Evolutionary conservation across 2,888 invertebrate genomes (phyloP).

Genomic region (Polia nebulosa): DNA sequence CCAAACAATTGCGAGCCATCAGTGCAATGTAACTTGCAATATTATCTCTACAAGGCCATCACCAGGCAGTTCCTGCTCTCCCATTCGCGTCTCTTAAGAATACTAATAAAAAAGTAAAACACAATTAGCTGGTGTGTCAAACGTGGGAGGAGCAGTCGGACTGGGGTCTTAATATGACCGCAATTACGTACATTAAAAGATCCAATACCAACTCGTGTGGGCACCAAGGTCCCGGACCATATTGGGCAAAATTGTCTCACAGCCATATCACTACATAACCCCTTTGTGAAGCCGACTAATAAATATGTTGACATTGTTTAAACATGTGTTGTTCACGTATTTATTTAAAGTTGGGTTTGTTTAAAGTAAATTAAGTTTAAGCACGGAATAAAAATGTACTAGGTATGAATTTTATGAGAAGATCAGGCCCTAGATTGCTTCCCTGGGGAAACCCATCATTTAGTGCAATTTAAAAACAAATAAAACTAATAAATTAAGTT

Average conservation of each 20-base stretch:
- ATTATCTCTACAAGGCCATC: conserved; percentile 58
- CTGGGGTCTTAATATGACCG: conserved; percentile 84
- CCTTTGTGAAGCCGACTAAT: conserved; percentile 72
- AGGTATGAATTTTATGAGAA: background rate
- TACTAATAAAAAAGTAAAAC: conserved; percentile 69
- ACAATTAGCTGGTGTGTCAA: conserved; percentile 70
- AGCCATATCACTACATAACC: conserved; percentile 73
- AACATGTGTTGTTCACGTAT: conserved; percentile 50
- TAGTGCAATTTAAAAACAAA: background rate
- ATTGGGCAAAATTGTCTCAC: conserved; percentile 84
- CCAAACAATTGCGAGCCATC: conserved; percentile 24
- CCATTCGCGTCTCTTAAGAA: conserved; percentile 58
- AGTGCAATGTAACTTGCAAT: conserved; percentile 51
- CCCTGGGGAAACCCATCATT: conserved; percentile 12
- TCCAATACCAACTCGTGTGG: conserved; percentile 84
- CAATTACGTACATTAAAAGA: conserved; percentile 89
- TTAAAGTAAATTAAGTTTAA: conserved; percentile 10
- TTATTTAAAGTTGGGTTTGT: conserved; percentile 42
- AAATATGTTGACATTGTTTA: conserved; percentile 63
- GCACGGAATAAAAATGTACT: background rate
- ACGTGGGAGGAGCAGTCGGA: conserved; percentile 81
- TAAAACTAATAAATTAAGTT: background rate
- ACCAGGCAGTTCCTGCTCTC: conserved; percentile 33
- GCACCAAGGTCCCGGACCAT: conserved; percentile 85
- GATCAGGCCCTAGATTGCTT: conserved; percentile 7